phyloP scores from a whole-genome alignment of 2,888 invertebrate species.

The Cremastinae sp. region DNA sequence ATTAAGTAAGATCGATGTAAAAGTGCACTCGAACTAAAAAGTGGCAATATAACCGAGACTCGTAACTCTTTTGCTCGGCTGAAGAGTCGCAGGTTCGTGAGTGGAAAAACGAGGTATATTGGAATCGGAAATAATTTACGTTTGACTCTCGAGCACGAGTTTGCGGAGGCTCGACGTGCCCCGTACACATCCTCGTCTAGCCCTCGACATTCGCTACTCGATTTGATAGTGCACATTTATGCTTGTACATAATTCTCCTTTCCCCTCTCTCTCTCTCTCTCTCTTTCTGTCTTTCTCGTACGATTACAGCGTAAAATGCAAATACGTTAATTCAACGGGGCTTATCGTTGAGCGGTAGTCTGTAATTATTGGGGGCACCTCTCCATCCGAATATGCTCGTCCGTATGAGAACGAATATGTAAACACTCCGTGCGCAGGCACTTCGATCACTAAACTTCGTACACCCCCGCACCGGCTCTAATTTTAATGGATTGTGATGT shows the following conservation, averaged over 20 bases:
- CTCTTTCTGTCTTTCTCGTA: background rate
- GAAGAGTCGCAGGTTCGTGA: constrained; percentile 6
- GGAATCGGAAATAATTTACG: constrained; percentile 67
- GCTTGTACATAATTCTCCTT: background rate
- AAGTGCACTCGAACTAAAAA: constrained; percentile 1
- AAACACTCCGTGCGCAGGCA: background rate
- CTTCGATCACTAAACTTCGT: constrained; percentile 15
- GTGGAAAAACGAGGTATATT: constrained; percentile 55
- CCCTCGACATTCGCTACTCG: background rate
- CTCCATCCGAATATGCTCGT: constrained; percentile 61
- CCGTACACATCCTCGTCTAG: background rate
- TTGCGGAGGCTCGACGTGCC: too few relatives aligned
- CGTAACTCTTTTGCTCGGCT: constrained; percentile 7
- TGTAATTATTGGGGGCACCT: constrained; percentile 67
- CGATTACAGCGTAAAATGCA: constrained; percentile 64
- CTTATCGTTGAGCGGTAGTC: constrained; percentile 65
- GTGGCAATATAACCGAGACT: constrained; percentile 24
- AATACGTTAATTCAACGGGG: constrained; percentile 69
- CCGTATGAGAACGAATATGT: constrained; percentile 20
- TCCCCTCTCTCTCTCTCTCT: background rate
- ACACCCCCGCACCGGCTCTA: constrained; percentile 12
- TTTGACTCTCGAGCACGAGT: constrained; percentile 7
- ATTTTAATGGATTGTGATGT: constrained; percentile 43
- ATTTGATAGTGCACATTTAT: background rate
- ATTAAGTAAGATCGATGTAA: too few relatives aligned